A percentile compares a stretch with the other conserved stretches of the same genome.
Conservation (phyloP, 2,113 vertebrate genomes). For the Corythaixoides concolor region DNA sequence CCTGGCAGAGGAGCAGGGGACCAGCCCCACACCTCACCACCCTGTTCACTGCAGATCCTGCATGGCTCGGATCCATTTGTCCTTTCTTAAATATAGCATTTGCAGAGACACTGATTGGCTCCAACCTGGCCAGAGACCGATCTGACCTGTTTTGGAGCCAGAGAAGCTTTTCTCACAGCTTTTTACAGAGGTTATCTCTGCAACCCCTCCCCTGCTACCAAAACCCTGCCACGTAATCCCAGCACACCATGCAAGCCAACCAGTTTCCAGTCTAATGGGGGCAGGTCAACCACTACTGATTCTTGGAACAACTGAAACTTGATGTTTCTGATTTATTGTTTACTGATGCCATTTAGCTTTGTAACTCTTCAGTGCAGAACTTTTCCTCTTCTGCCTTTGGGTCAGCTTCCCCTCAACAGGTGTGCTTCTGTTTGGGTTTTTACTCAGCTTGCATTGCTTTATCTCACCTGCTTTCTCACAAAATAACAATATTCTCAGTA, state of each 20-base stretch:
- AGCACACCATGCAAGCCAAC: background rate
- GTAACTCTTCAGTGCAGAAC: background rate
- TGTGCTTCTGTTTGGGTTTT: background rate
- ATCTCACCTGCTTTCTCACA: background rate
- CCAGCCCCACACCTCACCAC: no score
- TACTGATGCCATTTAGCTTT: background rate
- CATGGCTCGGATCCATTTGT: no score
- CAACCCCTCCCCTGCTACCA: no score
- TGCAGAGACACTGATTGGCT: no score
- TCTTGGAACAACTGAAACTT: background rate
- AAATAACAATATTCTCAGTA: background rate
- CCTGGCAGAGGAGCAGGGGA: no score
- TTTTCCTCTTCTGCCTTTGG: background rate
- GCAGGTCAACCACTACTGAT: background rate
- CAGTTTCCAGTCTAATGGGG: background rate
- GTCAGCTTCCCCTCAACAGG: background rate
- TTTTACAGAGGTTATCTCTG: no score
- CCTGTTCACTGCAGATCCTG: no score
- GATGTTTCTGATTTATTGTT: background rate
- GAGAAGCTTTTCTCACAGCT: no score
- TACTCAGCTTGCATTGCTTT: background rate
- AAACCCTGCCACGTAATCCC: no score
- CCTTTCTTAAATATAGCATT: no score
- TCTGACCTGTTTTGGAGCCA: no score
- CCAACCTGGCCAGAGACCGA: no score